phyloP scores from a whole-genome alignment of 2,113 vertebrate species.

The Calidris pygmaea region DNA sequence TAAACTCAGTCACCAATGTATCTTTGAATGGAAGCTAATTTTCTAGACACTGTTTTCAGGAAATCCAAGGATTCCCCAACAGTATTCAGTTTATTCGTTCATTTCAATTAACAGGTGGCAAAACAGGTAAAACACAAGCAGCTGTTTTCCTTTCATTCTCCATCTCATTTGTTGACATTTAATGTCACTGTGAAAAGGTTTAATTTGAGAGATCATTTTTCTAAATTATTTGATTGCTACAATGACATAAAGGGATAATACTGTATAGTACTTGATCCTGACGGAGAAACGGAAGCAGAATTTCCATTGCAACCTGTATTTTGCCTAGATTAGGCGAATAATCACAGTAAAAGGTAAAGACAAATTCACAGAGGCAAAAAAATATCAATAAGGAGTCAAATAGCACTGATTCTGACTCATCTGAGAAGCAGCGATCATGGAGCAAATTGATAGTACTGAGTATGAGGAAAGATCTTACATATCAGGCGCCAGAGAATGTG shows the following conservation, averaged over 20 bases:
- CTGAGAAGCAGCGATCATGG: neutral
- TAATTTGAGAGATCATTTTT: neutral
- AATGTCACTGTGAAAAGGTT: neutral
- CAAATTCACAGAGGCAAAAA: neutral
- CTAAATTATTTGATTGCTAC: neutral
- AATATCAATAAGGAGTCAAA: neutral
- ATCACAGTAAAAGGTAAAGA: neutral
- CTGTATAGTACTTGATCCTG: neutral
- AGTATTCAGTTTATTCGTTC: neutral
- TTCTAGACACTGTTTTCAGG: neutral
- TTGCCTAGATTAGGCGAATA: neutral
- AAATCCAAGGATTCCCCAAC: neutral
- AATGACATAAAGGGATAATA: neutral
- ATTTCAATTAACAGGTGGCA: constrained; percentile 30
- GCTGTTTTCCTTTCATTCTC: neutral
- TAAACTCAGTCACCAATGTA: neutral
- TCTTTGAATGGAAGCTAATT: neutral
- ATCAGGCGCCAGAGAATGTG: neutral
- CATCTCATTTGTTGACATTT: neutral
- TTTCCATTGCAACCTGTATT: neutral
- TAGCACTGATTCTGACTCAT: neutral
- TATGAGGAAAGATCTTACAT: neutral
- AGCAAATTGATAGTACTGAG: neutral
- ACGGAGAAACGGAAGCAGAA: neutral
- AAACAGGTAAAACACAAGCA: neutral